phyloP scores from a whole-genome alignment of 2,113 vertebrate species.

The Crocuta crocuta region DNA sequence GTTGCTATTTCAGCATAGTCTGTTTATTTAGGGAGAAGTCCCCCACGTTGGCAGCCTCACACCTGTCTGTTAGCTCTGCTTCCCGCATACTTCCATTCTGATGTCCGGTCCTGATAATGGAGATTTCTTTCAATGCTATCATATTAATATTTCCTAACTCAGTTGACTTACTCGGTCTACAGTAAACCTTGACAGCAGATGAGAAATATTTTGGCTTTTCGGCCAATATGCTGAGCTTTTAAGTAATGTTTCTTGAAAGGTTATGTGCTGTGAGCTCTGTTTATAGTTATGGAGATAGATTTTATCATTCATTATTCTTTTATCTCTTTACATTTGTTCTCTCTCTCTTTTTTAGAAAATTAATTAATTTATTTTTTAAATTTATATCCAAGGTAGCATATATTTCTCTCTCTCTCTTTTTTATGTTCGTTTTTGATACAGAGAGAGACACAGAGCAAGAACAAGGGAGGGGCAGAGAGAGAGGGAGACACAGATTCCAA shows the following conservation, averaged over 20 bases:
- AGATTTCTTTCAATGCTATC: slow-evolving; percentile 19
- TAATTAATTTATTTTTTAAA: too few relatives aligned
- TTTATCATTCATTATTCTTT: not conserved
- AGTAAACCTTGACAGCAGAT: not conserved
- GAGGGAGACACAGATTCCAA: too few relatives aligned
- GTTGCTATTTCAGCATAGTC: not conserved
- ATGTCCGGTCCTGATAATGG: not conserved
- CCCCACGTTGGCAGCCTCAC: not conserved
- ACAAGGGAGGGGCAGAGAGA: too few relatives aligned
- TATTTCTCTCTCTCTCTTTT: too few relatives aligned
- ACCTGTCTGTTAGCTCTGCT: not conserved
- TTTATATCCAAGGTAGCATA: too few relatives aligned
- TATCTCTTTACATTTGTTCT: not conserved
- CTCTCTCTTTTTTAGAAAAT: not conserved
- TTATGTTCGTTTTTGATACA: too few relatives aligned
- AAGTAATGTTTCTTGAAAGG: slow-evolving; percentile 9
- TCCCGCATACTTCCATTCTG: not conserved
- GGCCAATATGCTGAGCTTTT: not conserved
- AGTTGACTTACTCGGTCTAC: not conserved
- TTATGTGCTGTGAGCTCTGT: not conserved
- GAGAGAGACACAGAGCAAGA: too few relatives aligned
- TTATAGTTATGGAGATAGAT: not conserved
- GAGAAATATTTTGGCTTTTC: not conserved
- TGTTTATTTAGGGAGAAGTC: not conserved
- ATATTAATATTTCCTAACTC: not conserved